phyloP scores from a whole-genome alignment of 2,113 vertebrate genomes.

The Aptenodytes patagonicus region DNA sequence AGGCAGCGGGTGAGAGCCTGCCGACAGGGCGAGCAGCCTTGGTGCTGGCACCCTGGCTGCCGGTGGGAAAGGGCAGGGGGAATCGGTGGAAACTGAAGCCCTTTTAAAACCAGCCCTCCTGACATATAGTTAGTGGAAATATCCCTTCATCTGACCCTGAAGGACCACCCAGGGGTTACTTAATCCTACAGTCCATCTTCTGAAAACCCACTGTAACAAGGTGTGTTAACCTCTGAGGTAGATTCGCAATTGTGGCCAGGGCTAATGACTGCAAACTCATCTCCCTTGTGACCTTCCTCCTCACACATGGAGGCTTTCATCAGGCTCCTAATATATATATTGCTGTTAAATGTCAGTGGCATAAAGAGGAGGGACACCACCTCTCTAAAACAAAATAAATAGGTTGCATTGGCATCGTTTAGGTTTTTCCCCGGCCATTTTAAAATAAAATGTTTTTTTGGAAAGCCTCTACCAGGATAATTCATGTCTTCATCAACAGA shows the following conservation, averaged over 20 bases:
- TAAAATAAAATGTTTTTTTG: constrained; percentile 56
- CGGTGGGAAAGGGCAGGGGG: neutral
- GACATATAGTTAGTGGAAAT: neutral
- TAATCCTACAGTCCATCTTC: neutral
- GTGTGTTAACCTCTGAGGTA: constrained; percentile 11
- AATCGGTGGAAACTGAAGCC: neutral
- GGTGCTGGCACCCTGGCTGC: neutral
- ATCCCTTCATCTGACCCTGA: neutral
- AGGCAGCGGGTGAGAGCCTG: neutral
- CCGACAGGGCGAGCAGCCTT: neutral
- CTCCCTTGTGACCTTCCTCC: constrained; percentile 24
- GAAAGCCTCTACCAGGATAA: constrained; percentile 44
- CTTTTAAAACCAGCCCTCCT: neutral
- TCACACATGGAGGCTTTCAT: constrained; percentile 25
- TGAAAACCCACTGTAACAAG: neutral
- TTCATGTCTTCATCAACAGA: constrained; percentile 57
- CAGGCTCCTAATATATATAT: neutral
- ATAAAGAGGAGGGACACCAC: constrained; percentile 7
- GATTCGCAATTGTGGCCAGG: neutral
- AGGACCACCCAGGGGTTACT: constrained; percentile 38
- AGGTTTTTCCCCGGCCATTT: constrained; percentile 44
- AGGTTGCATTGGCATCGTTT: neutral
- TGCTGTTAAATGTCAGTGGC: constrained; percentile 16
- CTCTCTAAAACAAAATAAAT: constrained; percentile 34
- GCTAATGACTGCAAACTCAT: neutral